These are phyloP conservation scores for Erynnis tages DNA, from an alignment of 2,888 invertebrate genomes.

Conservation along the genomic window DNA sequence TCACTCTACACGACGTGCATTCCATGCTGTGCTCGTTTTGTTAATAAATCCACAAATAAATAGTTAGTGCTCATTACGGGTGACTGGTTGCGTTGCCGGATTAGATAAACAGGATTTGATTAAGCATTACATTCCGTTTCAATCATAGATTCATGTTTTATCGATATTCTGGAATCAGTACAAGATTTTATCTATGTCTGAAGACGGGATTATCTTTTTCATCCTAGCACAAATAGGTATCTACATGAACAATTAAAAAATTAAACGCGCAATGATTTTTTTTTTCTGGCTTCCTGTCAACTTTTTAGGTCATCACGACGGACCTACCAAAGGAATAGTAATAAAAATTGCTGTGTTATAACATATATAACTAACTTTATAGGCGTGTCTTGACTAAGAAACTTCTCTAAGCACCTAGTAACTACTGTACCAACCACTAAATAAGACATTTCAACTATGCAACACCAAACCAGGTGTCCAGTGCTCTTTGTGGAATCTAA, in stretches of 20 bases:
- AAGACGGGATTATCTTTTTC: too few relatives aligned
- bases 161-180: neutral
- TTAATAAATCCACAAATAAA: slow-evolving; percentile 60
- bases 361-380: too few relatives aligned
- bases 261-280: too few relatives aligned
- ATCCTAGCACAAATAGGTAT: too few relatives aligned
- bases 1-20: slow-evolving; percentile 73
- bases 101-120: slow-evolving; percentile 10
- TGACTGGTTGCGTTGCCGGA: slow-evolving; percentile 15
- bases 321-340: too few relatives aligned
- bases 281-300: too few relatives aligned
- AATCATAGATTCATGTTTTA: neutral
- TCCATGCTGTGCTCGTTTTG: slow-evolving; percentile 64
- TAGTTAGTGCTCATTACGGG: slow-evolving; percentile 47
- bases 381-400: too few relatives aligned
- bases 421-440: neutral
- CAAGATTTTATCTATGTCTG: too few relatives aligned
- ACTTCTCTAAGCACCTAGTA: too few relatives aligned
- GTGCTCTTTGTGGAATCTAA: neutral
- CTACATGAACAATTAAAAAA: too few relatives aligned
- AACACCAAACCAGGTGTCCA: slow-evolving; percentile 32
- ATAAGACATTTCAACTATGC: neutral
- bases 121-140: neutral
- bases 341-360: too few relatives aligned
- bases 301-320: too few relatives aligned